Evolutionary conservation across 2,797 vertebrate genomes (phyloP).

Genomic region (Columba guinea): DNA sequence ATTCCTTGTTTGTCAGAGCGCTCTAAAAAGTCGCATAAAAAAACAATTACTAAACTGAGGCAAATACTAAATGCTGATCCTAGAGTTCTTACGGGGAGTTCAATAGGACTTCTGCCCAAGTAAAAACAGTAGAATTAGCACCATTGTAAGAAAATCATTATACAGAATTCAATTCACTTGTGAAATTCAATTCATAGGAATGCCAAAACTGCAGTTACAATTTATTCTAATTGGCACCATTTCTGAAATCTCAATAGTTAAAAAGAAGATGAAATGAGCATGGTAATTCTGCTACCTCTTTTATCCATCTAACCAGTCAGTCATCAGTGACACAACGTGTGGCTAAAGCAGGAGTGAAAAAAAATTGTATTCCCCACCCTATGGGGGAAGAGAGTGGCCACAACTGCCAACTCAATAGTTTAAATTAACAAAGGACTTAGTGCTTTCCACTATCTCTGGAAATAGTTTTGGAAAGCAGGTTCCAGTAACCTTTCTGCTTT

Average conservation of each 20-base stretch:
- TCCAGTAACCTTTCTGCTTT: not conserved
- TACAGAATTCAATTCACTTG: not conserved
- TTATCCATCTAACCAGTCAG: not conserved
- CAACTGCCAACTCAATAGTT: not conserved
- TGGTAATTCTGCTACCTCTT: not conserved
- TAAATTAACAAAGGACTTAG: not conserved
- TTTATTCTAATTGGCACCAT: not conserved
- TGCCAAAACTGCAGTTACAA: not conserved
- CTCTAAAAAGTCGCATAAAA: constrained; percentile 64
- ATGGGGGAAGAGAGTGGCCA: not conserved
- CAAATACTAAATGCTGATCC: constrained; percentile 52
- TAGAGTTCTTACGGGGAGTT: not conserved
- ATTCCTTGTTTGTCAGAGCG: constrained; percentile 76
- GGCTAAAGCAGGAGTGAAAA: not conserved
- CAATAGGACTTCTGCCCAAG: not conserved
- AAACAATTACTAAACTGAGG: constrained; percentile 76
- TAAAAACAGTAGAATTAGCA: constrained; percentile 4
- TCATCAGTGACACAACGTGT: not conserved
- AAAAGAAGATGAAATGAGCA: not conserved
- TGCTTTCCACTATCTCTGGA: not conserved
- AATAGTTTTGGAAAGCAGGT: not conserved
- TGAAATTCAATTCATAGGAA: constrained; percentile 3
- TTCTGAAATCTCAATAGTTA: not conserved
- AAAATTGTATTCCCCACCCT: not conserved
- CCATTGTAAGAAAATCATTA: not conserved